Evolutionary conservation across 2,113 vertebrate species (phyloP).

Genomic region (Pogona vitticeps): DNA sequence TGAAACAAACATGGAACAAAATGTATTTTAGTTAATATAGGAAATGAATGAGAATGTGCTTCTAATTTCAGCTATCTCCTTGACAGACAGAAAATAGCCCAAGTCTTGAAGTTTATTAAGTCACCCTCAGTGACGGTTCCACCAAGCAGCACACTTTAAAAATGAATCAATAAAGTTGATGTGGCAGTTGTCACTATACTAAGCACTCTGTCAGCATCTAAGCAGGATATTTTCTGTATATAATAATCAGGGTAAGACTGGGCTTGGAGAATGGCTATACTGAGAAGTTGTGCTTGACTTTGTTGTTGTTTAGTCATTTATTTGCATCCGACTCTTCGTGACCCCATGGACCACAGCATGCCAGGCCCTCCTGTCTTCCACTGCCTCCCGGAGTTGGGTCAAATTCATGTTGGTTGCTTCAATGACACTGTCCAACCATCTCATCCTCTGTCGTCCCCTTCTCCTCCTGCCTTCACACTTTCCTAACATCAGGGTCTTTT

Average conservation of each 20-base stretch:
- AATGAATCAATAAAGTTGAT: background rate
- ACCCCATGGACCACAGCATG: no score
- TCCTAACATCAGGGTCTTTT: no score
- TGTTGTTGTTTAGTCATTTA: no score
- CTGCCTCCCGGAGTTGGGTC: no score
- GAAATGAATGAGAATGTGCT: background rate
- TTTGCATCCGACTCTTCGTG: no score
- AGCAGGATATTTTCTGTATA: background rate
- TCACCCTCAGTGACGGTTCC: background rate
- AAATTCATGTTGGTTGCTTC: no score
- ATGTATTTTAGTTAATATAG: background rate
- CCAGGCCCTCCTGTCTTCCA: no score
- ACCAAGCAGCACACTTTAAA: background rate
- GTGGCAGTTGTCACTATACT: background rate
- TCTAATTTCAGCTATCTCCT: slow-evolving; percentile 13
- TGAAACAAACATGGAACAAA: slow-evolving; percentile 20
- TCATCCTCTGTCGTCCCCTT: no score
- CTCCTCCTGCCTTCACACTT: no score
- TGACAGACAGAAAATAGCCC: background rate
- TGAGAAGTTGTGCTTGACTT: background rate
- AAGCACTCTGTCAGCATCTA: background rate
- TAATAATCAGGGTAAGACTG: background rate
- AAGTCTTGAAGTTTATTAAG: slow-evolving; percentile 6
- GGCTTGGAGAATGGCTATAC: background rate
- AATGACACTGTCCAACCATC: no score